Percentiles rank a stretch among this genome's conserved stretches.
Conservation (phyloP, 2,797 vertebrate species). For the Morelia viridis region DNA sequence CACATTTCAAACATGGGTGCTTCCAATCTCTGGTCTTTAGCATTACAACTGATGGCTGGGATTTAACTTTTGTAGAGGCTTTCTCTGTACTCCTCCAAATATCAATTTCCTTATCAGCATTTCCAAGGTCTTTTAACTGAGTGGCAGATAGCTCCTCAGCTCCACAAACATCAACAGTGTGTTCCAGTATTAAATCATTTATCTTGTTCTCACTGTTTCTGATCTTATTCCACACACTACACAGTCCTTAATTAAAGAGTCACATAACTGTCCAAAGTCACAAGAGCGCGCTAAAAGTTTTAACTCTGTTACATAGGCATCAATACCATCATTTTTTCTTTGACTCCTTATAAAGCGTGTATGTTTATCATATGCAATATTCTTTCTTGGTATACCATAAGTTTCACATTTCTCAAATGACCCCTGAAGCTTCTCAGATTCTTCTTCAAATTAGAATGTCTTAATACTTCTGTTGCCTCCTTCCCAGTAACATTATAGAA, state of each 20-base stretch:
- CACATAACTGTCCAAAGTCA: not conserved
- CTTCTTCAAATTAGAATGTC: not conserved
- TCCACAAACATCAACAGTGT: not conserved
- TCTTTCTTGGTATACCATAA: not conserved
- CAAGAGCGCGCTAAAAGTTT: not conserved
- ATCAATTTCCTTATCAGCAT: not conserved
- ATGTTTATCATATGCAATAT: not conserved
- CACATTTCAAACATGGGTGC: not conserved
- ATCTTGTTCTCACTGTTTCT: not conserved
- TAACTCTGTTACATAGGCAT: not conserved
- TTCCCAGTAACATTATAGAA: not conserved
- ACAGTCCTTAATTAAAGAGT: not conserved
- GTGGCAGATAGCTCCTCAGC: not conserved
- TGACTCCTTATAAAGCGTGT: not conserved
- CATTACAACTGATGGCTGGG: not conserved
- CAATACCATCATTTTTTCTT: not conserved
- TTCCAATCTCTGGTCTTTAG: not conserved
- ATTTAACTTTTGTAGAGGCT: not conserved
- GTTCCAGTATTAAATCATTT: not conserved
- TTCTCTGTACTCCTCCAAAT: not conserved
- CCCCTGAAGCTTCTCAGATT: not conserved
- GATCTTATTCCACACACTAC: not conserved
- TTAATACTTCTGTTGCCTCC: not conserved
- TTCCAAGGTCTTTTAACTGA: not conserved
- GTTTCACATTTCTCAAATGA: not conserved